Conservation (phyloP, 2,888 invertebrate species). For the Dryococelus australis region DNA sequence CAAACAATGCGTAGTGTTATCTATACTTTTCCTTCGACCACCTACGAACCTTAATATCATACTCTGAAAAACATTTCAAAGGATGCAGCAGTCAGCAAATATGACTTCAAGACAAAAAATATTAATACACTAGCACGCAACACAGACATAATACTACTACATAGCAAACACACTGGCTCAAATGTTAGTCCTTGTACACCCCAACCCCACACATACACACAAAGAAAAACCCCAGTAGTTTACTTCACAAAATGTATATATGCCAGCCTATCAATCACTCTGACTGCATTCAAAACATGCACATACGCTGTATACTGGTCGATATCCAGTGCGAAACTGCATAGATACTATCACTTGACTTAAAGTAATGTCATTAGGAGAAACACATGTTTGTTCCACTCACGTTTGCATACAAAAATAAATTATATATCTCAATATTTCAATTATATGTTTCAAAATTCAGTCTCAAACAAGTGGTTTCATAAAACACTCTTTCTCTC, state of each 20-base stretch:
- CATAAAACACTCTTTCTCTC: too few relatives aligned
- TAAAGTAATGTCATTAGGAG: too few relatives aligned
- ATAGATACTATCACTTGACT: too few relatives aligned
- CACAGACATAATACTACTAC: not conserved
- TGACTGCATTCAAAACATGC: not conserved
- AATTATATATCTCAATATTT: too few relatives aligned
- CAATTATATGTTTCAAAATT: too few relatives aligned
- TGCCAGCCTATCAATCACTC: not conserved
- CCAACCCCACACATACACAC: not conserved
- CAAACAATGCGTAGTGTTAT: slow-evolving; percentile 44
- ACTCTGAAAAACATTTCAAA: slow-evolving; percentile 42
- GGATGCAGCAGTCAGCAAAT: slow-evolving; percentile 32
- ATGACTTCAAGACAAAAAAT: not conserved
- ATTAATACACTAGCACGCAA: not conserved
- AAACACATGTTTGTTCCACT: too few relatives aligned
- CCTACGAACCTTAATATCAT: slow-evolving; percentile 44
- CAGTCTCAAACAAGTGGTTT: too few relatives aligned
- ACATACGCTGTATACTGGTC: not conserved
- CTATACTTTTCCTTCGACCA: slow-evolving; percentile 44
- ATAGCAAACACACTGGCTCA: slow-evolving; percentile 12
- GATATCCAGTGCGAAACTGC: too few relatives aligned
- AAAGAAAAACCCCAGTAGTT: not conserved
- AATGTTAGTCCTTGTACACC: not conserved
- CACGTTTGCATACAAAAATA: too few relatives aligned
- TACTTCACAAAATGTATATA: not conserved